Percentiles rank a stretch among this genome's conserved stretches.
phyloP scores from a whole-genome alignment of 1,140 invertebrate genomes.

The Rhyzopertha dominica region DNA sequence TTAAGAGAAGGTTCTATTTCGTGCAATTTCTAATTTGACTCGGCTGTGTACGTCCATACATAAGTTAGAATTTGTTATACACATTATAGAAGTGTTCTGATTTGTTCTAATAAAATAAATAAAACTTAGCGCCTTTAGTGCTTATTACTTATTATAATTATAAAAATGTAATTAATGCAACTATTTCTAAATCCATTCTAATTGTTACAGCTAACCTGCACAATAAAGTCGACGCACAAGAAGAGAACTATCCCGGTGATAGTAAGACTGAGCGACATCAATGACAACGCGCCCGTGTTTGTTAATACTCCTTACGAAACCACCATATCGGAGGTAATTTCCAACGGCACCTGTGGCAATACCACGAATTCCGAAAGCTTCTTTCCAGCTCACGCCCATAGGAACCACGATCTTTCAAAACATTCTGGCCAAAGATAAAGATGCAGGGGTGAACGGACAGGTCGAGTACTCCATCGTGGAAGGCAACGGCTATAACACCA shows the following conservation, averaged over 20 bases:
- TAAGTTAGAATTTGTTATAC: no score
- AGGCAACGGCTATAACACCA: slow-evolving; percentile 49
- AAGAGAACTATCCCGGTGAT: slow-evolving; percentile 80
- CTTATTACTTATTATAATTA: no score
- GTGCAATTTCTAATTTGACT: no score
- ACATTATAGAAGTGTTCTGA: no score
- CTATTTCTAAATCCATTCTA: no score
- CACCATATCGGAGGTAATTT: slow-evolving; percentile 76
- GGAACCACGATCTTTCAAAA: slow-evolving; percentile 82
- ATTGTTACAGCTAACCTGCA: slow-evolving; percentile 69
- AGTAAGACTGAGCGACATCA: slow-evolving; percentile 83
- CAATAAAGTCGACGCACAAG: slow-evolving; percentile 68
- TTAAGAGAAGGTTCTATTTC: no score
- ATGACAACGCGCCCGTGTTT: slow-evolving; percentile 81
- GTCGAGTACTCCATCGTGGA: slow-evolving; percentile 74
- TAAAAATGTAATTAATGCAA: no score
- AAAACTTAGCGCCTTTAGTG: no score
- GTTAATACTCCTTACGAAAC: slow-evolving; percentile 75
- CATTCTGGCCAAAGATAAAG: slow-evolving; percentile 76
- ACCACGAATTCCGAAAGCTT: slow-evolving; percentile 10
- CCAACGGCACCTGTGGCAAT: slow-evolving; percentile 22
- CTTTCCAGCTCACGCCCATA: slow-evolving; percentile 73
- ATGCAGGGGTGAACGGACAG: slow-evolving; percentile 80
- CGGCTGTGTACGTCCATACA: no score
- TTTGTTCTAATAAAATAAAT: no score